phyloP scores from a whole-genome alignment of 2,797 vertebrate species.

The Rhinichthys osculus region DNA sequence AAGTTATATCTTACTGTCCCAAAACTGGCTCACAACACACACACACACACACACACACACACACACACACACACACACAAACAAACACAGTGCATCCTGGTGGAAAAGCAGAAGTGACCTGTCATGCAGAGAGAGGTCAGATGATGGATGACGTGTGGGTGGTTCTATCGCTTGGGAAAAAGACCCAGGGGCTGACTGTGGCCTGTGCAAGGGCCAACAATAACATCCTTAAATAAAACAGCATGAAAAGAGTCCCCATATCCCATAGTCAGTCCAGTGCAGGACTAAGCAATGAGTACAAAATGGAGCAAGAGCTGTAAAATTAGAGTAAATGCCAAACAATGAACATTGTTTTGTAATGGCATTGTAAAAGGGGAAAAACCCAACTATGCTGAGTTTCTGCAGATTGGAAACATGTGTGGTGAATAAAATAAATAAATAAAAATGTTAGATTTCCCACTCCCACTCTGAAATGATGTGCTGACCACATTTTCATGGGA shows the following conservation, averaged over 20 bases:
- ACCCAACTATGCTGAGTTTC: conserved; percentile 64
- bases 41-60: too few relatives aligned
- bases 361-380: conserved; percentile 74
- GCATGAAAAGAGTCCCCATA: conserved; percentile 69
- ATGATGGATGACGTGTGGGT: conserved; percentile 68
- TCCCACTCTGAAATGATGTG: conserved; percentile 80
- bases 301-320: conserved; percentile 86
- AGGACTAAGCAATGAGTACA: conserved; percentile 80
- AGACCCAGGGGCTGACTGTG: conserved; percentile 91
- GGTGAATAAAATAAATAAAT: conserved; percentile 74
- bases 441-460: conserved; percentile 79
- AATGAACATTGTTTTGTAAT: conserved; percentile 76
- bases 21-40: conserved; percentile 6
- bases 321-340: conserved; percentile 85
- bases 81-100: conserved; percentile 68
- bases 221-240: conserved; percentile 96
- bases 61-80: conserved; percentile 24
- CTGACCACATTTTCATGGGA: conserved; percentile 85
- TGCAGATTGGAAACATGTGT: conserved; percentile 81
- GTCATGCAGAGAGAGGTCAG: conserved; percentile 62
- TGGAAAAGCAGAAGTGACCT: conserved; percentile 64
- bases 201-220: conserved; percentile 90
- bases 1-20: conserved; percentile 42
- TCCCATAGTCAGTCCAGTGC: conserved; percentile 63
- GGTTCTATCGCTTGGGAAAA: conserved; percentile 92